phyloP scores from a whole-genome alignment of 53 echinoderm and acorn worm genomes.

The Paracentrotus lividus region DNA sequence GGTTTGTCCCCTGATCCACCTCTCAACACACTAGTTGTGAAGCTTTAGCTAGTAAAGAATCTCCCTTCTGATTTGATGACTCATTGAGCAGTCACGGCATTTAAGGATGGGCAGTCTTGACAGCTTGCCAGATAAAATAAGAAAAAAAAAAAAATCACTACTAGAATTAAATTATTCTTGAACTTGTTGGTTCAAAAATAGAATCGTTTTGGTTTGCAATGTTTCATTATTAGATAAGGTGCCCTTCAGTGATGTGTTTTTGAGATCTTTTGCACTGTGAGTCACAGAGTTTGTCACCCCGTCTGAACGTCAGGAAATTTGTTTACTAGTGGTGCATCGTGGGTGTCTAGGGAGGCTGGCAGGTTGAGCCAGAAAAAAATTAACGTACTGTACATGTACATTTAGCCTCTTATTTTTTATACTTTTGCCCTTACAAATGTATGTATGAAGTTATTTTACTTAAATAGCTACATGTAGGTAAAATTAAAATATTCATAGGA shows the following conservation, averaged over 20 bases:
- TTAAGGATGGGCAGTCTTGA: conserved; percentile 47
- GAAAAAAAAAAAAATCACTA: no score
- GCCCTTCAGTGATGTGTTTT: conserved; percentile 13
- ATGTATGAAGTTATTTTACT: no score
- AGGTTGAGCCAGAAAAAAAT: neutral
- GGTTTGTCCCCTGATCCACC: no score
- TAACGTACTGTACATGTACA: no score
- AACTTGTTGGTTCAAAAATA: conserved; percentile 40
- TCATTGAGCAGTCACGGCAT: neutral
- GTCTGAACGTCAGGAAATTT: conserved; percentile 13
- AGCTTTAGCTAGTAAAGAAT: no score
- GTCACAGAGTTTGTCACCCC: neutral
- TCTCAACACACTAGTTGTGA: no score
- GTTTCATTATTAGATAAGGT: conserved; percentile 48
- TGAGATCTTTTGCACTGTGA: neutral
- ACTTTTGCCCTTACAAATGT: no score
- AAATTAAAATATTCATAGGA: no score
- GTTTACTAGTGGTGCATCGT: neutral
- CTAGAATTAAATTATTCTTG: conserved; percentile 13
- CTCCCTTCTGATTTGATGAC: conserved; percentile 35
- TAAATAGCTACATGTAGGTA: no score
- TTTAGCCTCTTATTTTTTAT: no score
- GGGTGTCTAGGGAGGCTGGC: neutral
- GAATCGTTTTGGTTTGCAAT: conserved; percentile 57
- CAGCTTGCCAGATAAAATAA: conserved; percentile 2